phyloP scores from a whole-genome alignment of 1,140 invertebrate species.

The Tetraneura akinire region DNA sequence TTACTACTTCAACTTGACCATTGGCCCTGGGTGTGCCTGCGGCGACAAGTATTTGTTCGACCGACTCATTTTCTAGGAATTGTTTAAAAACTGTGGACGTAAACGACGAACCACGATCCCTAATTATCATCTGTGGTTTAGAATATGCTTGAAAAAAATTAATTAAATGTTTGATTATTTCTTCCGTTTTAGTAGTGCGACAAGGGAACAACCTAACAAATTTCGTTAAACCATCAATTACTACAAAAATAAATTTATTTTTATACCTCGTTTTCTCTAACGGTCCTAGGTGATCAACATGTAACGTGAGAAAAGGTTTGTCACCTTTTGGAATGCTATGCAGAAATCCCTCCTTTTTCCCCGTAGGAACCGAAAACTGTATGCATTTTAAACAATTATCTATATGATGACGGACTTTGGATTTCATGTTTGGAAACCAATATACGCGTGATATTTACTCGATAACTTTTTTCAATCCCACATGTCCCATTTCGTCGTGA shows the following conservation, averaged over 20 bases:
- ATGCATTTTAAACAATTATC: conserved; percentile 6
- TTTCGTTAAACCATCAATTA: conserved; percentile 24
- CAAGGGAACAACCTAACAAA: conserved; percentile 1
- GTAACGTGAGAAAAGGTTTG: conserved; percentile 6
- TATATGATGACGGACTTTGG: neutral
- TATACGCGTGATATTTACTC: neutral
- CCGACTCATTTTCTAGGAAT: neutral
- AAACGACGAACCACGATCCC: neutral
- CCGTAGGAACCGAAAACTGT: neutral
- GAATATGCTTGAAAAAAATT: conserved; percentile 27
- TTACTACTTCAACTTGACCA: conserved; percentile 13
- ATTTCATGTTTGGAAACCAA: neutral
- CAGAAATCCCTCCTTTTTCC: neutral
- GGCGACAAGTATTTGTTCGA: neutral
- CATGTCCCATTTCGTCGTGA: neutral
- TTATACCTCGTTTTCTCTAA: conserved; percentile 1
- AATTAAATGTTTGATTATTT: neutral
- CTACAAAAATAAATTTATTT: conserved; percentile 15
- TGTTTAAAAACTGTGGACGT: neutral
- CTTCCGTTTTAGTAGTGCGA: neutral
- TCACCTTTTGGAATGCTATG: conserved; percentile 14
- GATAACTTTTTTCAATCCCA: neutral
- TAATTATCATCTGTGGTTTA: neutral
- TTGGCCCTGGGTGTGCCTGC: neutral
- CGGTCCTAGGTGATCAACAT: conserved; percentile 29